A percentile compares a stretch with the other conserved stretches of the same genome.
Conservation (phyloP, 1,140 invertebrate genomes). For the Drosophila novamexicana region DNA sequence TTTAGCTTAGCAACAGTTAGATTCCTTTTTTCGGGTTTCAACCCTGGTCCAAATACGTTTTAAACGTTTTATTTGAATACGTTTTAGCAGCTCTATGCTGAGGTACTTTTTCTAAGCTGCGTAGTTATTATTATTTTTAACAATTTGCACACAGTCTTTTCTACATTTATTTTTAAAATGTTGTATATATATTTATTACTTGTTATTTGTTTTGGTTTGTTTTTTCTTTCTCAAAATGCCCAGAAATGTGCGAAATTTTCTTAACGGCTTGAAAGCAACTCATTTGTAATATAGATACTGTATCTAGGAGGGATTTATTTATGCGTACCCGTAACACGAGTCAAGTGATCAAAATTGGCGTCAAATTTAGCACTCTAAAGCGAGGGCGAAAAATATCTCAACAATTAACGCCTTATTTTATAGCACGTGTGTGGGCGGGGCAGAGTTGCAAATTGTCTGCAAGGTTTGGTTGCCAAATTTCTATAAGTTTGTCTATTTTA, state of each 20-base stretch:
- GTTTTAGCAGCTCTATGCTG: slow-evolving; percentile 51
- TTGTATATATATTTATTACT: slow-evolving; percentile 43
- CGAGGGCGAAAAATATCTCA: slow-evolving; percentile 2
- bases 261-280: not conserved
- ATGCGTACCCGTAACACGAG: slow-evolving; percentile 60
- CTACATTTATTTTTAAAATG: slow-evolving; percentile 65
- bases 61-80: slow-evolving; percentile 38
- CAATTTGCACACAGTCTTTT: slow-evolving; percentile 59
- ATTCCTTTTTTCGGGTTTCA: not conserved
- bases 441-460: slow-evolving; percentile 42
- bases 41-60: slow-evolving; percentile 7
- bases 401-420: slow-evolving; percentile 62
- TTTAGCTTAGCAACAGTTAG: not conserved
- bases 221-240: not conserved
- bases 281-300: not conserved
- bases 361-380: slow-evolving; percentile 36
- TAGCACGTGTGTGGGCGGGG: slow-evolving; percentile 67
- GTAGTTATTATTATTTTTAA: slow-evolving; percentile 66
- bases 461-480: slow-evolving; percentile 3
- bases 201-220: not conserved
- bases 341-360: slow-evolving; percentile 64
- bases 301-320: slow-evolving; percentile 42
- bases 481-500: slow-evolving; percentile 11
- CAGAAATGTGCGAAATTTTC: slow-evolving; percentile 17
- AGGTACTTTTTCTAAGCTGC: slow-evolving; percentile 30